Conservation (phyloP, 2,797 vertebrate genomes). For the Sebastes hubbsi region DNA sequence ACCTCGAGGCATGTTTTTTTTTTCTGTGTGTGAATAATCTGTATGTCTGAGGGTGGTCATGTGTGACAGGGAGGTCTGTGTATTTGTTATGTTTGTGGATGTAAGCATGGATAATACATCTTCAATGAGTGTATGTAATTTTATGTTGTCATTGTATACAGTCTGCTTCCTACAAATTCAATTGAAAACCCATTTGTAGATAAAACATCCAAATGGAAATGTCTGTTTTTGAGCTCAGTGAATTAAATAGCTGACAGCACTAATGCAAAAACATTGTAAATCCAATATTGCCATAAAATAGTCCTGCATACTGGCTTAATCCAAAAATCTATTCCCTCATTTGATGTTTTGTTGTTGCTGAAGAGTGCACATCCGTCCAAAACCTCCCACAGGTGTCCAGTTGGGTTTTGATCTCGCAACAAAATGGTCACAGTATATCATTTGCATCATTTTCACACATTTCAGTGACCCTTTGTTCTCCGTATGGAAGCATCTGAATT, state of each 20-base stretch:
- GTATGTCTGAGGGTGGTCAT: background rate
- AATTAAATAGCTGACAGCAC: background rate
- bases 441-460: background rate
- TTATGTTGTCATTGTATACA: background rate
- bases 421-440: background rate
- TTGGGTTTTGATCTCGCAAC: background rate
- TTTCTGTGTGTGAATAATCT: background rate
- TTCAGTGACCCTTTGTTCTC: background rate
- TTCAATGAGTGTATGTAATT: background rate
- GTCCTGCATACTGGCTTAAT: background rate
- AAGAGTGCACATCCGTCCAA: background rate
- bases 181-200: background rate
- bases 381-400: background rate
- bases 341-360: background rate
- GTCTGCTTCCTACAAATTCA: background rate
- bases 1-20: conserved; percentile 6
- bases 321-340: background rate
- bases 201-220: background rate
- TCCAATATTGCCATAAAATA: background rate
- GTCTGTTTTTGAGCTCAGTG: background rate
- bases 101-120: background rate
- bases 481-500: background rate
- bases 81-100: background rate
- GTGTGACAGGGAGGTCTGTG: background rate
- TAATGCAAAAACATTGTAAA: background rate